A percentile compares a stretch with the other conserved stretches of the same genome.
These are phyloP conservation scores for Anoura caudifer DNA, from an alignment of 2,113 vertebrate species.

Conservation along the genomic window DNA sequence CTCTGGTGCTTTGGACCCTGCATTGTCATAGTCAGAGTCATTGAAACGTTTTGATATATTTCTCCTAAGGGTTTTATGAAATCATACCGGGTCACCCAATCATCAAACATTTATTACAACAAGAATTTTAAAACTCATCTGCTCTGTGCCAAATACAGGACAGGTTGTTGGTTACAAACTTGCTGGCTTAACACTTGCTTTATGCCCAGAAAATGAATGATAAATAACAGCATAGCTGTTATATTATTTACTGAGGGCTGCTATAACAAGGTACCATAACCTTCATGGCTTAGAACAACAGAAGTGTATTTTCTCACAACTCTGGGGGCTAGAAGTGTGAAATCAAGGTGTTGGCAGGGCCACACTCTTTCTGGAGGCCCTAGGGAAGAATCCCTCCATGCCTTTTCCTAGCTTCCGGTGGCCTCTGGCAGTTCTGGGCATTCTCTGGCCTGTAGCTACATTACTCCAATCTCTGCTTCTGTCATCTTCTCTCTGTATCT, in stretches of 20 bases:
- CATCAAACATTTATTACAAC: conserved; percentile 51
- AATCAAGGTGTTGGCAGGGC: neutral
- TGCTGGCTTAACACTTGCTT: conserved; percentile 9
- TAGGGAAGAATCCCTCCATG: neutral
- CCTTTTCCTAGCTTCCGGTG: neutral
- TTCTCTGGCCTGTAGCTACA: neutral
- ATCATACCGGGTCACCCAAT: conserved; percentile 13
- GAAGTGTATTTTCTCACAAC: neutral
- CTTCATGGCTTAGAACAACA: neutral
- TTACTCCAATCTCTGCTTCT: neutral
- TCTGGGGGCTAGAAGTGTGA: neutral
- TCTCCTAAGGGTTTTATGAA: conserved; percentile 30
- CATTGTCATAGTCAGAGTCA: neutral
- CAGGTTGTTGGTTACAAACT: conserved; percentile 16
- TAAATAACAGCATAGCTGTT: neutral
- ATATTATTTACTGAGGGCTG: neutral
- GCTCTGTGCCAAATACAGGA: neutral
- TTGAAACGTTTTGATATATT: conserved; percentile 39
- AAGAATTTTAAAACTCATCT: conserved; percentile 17
- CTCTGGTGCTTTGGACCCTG: neutral
- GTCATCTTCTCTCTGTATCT: neutral
- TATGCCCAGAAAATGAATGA: neutral
- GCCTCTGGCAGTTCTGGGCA: neutral
- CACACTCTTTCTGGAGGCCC: neutral
- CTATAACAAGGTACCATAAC: neutral